A percentile compares a stretch with the other conserved stretches of the same genome.
Conservation (phyloP, 2,797 vertebrate species). For the Gymnothorax javanicus region DNA sequence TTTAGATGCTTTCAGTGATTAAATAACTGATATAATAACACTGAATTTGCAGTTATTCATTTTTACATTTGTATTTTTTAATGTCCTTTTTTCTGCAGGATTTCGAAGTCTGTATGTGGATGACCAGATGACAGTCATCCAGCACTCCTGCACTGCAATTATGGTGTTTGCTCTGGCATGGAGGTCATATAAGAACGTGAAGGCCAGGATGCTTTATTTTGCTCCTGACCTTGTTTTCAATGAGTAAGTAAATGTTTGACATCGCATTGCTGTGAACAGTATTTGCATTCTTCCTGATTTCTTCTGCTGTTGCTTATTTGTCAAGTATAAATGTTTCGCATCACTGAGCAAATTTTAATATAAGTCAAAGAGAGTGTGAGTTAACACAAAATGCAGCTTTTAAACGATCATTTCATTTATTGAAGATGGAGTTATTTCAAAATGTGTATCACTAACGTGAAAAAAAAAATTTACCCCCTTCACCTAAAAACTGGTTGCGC, state of each 20-base stretch:
- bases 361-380: no score
- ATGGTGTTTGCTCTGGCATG: conserved; percentile 96
- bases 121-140: conserved; percentile 95
- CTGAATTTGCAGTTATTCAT: neutral
- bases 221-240: conserved; percentile 95
- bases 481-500: no score
- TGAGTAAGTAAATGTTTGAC: conserved; percentile 79
- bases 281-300: no score
- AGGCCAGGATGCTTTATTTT: conserved; percentile 92
- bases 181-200: conserved; percentile 90
- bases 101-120: conserved; percentile 90
- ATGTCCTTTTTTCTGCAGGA: conserved; percentile 62
- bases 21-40: no score
- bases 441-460: no score
- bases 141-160: conserved; percentile 95
- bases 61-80: neutral
- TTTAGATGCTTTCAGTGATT: neutral
- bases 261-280: neutral
- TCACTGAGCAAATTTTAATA: no score
- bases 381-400: no score
- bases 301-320: no score
- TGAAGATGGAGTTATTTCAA: no score
- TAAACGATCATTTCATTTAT: no score
- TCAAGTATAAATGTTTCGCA: no score
- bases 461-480: no score